phyloP scores from a whole-genome alignment of 92 coral and sea anemone species.

The Porites divaricata region DNA sequence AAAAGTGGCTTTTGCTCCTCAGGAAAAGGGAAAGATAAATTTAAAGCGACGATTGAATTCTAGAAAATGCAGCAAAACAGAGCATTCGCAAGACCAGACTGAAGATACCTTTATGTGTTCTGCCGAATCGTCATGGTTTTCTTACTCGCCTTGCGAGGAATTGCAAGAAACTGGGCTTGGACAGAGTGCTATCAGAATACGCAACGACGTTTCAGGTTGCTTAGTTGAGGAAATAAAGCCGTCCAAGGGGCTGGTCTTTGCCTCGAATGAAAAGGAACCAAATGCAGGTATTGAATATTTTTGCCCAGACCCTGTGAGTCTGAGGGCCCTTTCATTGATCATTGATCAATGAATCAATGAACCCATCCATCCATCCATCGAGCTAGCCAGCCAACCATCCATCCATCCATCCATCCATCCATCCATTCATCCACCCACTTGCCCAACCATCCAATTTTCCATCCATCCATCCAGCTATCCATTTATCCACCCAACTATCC shows the following conservation, averaged over 20 bases:
- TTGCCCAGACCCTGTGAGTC: background rate
- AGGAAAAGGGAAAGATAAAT: background rate
- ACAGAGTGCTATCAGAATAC: background rate
- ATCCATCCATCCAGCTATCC: background rate
- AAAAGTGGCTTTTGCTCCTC: constrained; percentile 16
- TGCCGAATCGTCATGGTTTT: constrained; percentile 28
- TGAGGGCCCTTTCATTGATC: background rate
- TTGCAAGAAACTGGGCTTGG: background rate
- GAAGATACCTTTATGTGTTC: constrained; percentile 2
- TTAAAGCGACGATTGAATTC: constrained; percentile 5
- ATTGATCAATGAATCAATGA: too few species aligned
- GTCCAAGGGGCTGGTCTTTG: background rate
- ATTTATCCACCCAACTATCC: background rate
- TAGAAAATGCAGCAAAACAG: background rate
- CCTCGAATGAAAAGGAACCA: background rate
- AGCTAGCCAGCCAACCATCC: background rate
- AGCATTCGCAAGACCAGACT: background rate
- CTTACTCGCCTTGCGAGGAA: constrained; percentile 17
- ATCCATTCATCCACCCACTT: background rate
- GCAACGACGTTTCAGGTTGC: background rate
- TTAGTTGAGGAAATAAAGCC: background rate
- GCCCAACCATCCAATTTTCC: background rate
- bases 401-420: background rate
- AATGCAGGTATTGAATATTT: constrained; percentile 2
- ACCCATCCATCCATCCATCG: background rate